Conservation (phyloP, 2,797 vertebrate species). For the Phoeniculus purpureus region DNA sequence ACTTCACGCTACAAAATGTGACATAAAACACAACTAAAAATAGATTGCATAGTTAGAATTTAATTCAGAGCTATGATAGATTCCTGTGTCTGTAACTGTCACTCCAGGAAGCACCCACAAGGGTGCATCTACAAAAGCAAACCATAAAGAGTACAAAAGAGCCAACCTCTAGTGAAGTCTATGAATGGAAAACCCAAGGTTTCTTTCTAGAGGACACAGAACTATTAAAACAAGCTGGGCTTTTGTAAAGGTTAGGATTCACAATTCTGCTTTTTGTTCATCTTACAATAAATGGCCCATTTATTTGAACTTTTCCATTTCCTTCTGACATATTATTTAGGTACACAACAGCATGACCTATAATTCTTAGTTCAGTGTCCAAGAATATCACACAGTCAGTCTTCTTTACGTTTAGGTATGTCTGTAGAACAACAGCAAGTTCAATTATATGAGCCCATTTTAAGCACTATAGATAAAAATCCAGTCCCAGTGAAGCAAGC, state of each 20-base stretch:
- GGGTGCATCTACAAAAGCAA: background rate
- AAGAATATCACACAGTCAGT: background rate
- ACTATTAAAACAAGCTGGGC: background rate
- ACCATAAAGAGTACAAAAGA: background rate
- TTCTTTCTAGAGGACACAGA: background rate
- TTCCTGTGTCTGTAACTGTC: background rate
- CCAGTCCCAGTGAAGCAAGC: rapidly evolving
- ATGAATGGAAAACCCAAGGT: background rate
- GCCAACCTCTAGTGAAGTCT: background rate
- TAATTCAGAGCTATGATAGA: background rate
- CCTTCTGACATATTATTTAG: background rate
- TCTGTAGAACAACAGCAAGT: background rate
- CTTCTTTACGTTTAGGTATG: background rate
- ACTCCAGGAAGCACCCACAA: background rate
- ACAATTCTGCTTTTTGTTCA: background rate
- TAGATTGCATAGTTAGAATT: background rate
- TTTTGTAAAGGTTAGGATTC: slow-evolving; percentile 19
- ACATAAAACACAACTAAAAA: background rate
- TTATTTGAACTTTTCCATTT: background rate
- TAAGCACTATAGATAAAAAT: background rate
- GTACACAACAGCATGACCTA: background rate
- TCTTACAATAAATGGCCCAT: background rate
- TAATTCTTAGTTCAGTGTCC: background rate
- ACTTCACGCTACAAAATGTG: background rate
- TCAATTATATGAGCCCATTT: background rate